These are phyloP conservation scores for Yponomeuta malinellus DNA, from an alignment of 2,888 invertebrate genomes.

Conservation along the genomic window DNA sequence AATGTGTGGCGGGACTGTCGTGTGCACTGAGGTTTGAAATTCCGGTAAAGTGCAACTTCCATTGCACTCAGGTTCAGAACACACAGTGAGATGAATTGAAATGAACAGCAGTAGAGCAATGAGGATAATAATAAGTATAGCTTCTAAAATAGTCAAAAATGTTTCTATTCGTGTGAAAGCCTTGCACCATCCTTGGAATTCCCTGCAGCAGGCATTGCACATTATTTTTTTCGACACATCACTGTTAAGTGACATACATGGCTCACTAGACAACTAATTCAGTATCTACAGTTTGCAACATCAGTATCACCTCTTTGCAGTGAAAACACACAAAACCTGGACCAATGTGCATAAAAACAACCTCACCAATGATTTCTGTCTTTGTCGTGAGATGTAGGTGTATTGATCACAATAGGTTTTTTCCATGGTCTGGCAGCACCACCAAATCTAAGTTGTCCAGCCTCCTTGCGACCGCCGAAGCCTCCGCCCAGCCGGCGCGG, in stretches of 20 bases:
- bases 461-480: conserved; percentile 89
- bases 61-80: conserved; percentile 21
- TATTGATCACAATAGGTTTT: conserved; percentile 67
- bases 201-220: conserved; percentile 48
- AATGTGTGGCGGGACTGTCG: conserved; percentile 23
- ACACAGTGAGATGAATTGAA: conserved; percentile 46
- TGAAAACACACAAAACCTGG: too few species aligned
- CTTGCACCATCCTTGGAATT: conserved; percentile 53
- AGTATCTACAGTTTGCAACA: conserved; percentile 21
- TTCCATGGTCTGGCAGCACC: conserved; percentile 86
- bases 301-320: too few species aligned
- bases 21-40: not conserved
- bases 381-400: not conserved
- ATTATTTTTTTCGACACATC: conserved; percentile 31
- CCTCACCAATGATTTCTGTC: too few species aligned
- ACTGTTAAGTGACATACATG: conserved; percentile 24
- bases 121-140: conserved; percentile 38
- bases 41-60: not conserved
- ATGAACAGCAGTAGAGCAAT: conserved; percentile 44
- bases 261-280: conserved; percentile 34
- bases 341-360: too few species aligned
- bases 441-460: conserved; percentile 92
- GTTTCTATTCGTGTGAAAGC: conserved; percentile 54
- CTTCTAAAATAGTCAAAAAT: conserved; percentile 39
- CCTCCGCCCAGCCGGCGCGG: conserved; percentile 92